Base-by-base conservation (phyloP, 2,888 invertebrate species). In the Synanthedon vespiformis region DNA sequence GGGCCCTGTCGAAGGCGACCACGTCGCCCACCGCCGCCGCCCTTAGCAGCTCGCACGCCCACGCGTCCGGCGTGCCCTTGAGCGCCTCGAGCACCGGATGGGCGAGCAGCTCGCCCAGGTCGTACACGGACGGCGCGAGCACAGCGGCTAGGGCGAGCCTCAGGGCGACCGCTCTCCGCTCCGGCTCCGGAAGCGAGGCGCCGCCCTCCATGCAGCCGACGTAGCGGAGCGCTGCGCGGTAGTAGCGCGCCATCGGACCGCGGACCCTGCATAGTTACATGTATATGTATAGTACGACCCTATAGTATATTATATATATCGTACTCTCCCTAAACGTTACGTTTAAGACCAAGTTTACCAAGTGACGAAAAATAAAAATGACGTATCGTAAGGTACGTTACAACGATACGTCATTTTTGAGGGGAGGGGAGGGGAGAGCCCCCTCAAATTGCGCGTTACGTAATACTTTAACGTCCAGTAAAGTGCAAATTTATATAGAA, bases 91-190 rank as follows among this genome's bases (percentile, higher is more conserved):
- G 81, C 54, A 99, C 94, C 0, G 98, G 96, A 86, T 99, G 99
- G 0, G 97, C 97, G 49, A 99, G 82, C 93, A 99, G 87, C 79
- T 99, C 99, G 0, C 98, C 99, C 62, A 99, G 92, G 76, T 99
- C 99, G 77, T 98, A 99, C 16, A 99, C 95, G 18, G 94, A 95
- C 65, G 97, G 95, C 1, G 98, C 99, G 1, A 99, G 87, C 22
- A 99, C 89, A 0, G 98, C 99, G 1, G 99, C 99, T 6, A 99
- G 83, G 0, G 97, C 96, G 4, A 99, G 89, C 63, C 97, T 92
- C 71, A 96, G 95, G 0, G 99, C 99, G 64, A 61, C 62, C 11
- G 72, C 72, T 3, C 77, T 65, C 0, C 85, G 63, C 64, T 82
- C 80, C 0, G 57, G 55, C 0, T 54, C 55, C 22, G 70, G 68